A percentile compares a stretch with the other conserved stretches of the same genome.
Conservation (phyloP, 1,140 invertebrate species). For the Rhopalosiphum padi region DNA sequence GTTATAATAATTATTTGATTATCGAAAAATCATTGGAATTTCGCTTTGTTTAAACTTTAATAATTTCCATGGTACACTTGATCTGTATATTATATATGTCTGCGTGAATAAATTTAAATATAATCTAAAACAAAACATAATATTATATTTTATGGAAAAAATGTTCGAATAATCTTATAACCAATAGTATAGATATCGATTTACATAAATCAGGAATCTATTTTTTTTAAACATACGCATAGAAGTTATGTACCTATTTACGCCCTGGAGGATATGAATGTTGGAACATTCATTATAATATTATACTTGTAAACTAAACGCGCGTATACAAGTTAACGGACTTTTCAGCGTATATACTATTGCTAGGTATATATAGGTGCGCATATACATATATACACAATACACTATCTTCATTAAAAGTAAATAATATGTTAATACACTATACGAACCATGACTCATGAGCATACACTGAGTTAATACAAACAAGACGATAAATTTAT, state of each 20-base stretch:
- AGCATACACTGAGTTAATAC: neutral
- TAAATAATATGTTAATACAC: constrained; percentile 18
- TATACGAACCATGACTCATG: neutral
- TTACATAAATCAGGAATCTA: neutral
- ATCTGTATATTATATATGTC: too few species aligned
- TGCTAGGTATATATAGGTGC: neutral
- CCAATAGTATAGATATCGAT: neutral
- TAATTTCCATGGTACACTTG: neutral
- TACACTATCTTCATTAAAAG: neutral
- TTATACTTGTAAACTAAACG: neutral
- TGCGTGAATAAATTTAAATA: too few species aligned
- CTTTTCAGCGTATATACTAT: neutral
- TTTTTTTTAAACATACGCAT: neutral
- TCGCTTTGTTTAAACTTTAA: neutral
- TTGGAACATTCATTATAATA: neutral
- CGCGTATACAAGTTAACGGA: neutral
- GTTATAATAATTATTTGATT: neutral
- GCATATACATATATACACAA: too few species aligned
- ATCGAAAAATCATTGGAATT: neutral
- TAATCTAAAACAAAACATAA: too few species aligned
- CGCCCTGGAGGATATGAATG: neutral
- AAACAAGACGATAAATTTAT: constrained; percentile 11
- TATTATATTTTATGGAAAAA: too few species aligned
- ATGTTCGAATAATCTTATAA: neutral
- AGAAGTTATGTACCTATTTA: neutral